Evolutionary conservation across 2,888 invertebrate genomes (phyloP).

Genomic region (Spilosoma lubricipeda): DNA sequence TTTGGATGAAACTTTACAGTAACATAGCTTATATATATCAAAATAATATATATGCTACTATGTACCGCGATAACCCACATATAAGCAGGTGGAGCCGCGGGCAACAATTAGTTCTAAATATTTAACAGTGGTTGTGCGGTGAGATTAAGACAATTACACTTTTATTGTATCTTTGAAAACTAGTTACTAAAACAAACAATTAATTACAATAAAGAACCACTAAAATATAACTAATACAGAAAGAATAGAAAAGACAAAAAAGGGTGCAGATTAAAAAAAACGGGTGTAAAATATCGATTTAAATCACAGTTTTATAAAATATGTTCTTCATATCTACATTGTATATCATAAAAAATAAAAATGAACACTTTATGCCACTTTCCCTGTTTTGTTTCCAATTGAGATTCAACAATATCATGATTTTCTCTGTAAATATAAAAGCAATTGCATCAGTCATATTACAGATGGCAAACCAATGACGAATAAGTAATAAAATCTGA

Average conservation of each 20-base stretch:
- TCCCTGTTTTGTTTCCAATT: conserved; percentile 13
- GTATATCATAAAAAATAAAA: conserved; percentile 3
- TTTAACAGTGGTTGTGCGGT: background rate
- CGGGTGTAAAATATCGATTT: conserved; percentile 8
- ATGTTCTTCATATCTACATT: background rate
- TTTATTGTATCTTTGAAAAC: background rate
- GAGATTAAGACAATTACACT: background rate
- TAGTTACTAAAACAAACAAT: background rate
- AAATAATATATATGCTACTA: too few relatives aligned
- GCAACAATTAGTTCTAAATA: background rate
- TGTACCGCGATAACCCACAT: too few relatives aligned
- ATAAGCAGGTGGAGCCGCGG: too few relatives aligned
- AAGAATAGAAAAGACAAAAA: background rate
- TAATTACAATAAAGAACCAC: background rate
- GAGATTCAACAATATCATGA: background rate
- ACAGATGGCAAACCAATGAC: background rate
- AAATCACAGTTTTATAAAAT: conserved; percentile 8
- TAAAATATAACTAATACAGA: background rate
- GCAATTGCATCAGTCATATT: background rate
- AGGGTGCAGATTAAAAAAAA: conserved; percentile 3
- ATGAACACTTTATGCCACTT: conserved; percentile 7
- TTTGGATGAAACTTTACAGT: too few relatives aligned
- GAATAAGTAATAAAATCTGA: background rate
- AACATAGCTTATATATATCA: too few relatives aligned
- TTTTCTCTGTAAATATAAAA: conserved; percentile 10